Evolutionary conservation across 2,797 vertebrate genomes (phyloP), one percentile per base, ranked within the genome.

Genomic region (Caiman crocodilus): DNA sequence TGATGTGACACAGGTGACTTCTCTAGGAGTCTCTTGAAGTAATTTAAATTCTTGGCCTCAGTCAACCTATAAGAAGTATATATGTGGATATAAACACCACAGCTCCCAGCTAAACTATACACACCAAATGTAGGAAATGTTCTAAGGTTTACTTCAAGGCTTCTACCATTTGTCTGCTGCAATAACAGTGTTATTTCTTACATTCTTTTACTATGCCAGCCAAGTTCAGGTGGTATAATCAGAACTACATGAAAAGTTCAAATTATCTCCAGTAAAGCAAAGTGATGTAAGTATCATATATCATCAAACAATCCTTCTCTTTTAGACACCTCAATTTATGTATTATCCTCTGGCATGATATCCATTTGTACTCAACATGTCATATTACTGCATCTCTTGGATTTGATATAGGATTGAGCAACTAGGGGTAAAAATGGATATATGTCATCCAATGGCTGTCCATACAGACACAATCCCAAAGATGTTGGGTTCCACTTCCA

Each of bases 41-140:
- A 90, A 5, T 85, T 82, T 74, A 76, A 86, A 84, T 73, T 84
- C 30, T 80, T 85, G 76, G 21, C 35, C 75, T 25, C 18, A 76
- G 81, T 81, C 11, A 58, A n/a, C 25, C 30, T 55, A 35, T 94
- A 82, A 87, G 7, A 87, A 87, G 81, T 73, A 21, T 9, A 35
- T 88, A 32, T 56, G 69, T 86, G n/a, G 25, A 88, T 61, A 5
- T 1, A 90, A 89, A 89, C 0, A 5, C 5, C 67, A 35, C 20
- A 35, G 30, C 20, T 69, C 18, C 35, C 25, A 74, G 14, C 16
- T 69, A 65, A 94, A 79, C 13, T 76, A 69, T 61, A 74, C 16
- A 23, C 15, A 81, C 58, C 93, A 84, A 64, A 85, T 73, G 25
- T 65, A 94, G 60, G 90, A 64, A 3, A 56, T 26, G 4, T 9